Conservation (phyloP, 1,140 invertebrate genomes). For the Coenobita brevimanus region DNA sequence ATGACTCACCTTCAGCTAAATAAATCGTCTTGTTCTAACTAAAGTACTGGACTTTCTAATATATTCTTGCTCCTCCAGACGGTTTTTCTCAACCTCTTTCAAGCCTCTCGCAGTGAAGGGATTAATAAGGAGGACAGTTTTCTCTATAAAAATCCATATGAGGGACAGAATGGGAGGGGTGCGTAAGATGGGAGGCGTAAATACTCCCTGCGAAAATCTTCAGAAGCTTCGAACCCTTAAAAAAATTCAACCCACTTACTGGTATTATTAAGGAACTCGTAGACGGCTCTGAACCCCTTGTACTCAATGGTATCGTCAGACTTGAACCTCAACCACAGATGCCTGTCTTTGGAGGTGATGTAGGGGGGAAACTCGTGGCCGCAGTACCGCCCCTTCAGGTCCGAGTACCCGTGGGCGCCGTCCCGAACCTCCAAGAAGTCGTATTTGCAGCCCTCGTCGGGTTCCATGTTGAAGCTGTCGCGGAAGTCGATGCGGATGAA, state of each 20-base stretch:
- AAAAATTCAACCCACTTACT: slow-evolving; percentile 71
- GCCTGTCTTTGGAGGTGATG: slow-evolving; percentile 83
- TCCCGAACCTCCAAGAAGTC: slow-evolving; percentile 84
- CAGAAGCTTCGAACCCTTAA: too few species aligned
- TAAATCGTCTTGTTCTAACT: too few species aligned
- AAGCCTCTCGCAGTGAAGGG: too few species aligned
- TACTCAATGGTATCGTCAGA: slow-evolving; percentile 90
- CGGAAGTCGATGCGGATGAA: slow-evolving; percentile 86
- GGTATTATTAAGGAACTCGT: slow-evolving; percentile 77
- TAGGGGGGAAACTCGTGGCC: slow-evolving; percentile 85
- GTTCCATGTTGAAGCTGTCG: slow-evolving; percentile 86
- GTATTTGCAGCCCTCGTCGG: slow-evolving; percentile 83
- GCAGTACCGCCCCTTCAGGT: slow-evolving; percentile 81
- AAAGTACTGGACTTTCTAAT: too few species aligned
- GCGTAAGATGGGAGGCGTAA: too few species aligned
- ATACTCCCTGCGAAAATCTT: too few species aligned
- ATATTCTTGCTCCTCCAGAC: too few species aligned
- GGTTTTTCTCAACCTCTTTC: too few species aligned
- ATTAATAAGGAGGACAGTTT: too few species aligned
- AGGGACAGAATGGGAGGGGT: too few species aligned
- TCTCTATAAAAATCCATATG: too few species aligned
- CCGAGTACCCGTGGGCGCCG: slow-evolving; percentile 89
- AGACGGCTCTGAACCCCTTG: slow-evolving; percentile 86
- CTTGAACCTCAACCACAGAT: slow-evolving; percentile 88
- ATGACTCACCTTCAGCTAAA: too few species aligned